phyloP scores from a whole-genome alignment of 2,113 vertebrate species.

The Semnornis frantzii region DNA sequence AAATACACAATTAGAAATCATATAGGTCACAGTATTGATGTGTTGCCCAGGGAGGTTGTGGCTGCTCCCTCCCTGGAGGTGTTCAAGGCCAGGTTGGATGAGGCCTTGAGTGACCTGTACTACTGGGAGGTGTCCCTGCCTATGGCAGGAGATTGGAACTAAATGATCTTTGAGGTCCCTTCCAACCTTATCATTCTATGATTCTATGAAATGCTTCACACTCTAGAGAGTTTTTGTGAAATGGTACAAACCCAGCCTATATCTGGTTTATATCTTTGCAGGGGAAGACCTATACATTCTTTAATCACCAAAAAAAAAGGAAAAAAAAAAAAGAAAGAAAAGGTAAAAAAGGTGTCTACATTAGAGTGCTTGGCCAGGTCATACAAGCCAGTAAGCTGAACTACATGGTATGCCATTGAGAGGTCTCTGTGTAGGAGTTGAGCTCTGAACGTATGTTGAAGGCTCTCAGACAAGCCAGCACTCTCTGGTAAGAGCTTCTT shows the following conservation, averaged over 20 bases:
- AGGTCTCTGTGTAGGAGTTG: neutral
- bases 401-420: neutral
- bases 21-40: neutral
- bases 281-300: neutral
- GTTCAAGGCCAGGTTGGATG: too few species aligned
- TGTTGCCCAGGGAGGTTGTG: neutral
- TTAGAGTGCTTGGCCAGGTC: neutral
- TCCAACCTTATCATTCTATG: too few species aligned
- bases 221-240: neutral
- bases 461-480: neutral
- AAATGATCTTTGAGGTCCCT: too few species aligned
- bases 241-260: neutral
- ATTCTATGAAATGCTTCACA: neutral
- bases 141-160: too few species aligned
- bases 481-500: neutral
- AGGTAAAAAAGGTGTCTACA: neutral
- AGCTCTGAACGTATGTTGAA: neutral
- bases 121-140: too few species aligned
- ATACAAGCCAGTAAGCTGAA: neutral
- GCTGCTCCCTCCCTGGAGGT: too few species aligned
- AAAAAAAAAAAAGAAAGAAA: neutral
- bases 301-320: neutral
- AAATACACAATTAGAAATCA: neutral
- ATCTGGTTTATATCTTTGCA: neutral
- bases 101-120: too few species aligned